Evolutionary conservation across 2,888 invertebrate genomes (phyloP).

Genomic region (Andrena flavipes): DNA sequence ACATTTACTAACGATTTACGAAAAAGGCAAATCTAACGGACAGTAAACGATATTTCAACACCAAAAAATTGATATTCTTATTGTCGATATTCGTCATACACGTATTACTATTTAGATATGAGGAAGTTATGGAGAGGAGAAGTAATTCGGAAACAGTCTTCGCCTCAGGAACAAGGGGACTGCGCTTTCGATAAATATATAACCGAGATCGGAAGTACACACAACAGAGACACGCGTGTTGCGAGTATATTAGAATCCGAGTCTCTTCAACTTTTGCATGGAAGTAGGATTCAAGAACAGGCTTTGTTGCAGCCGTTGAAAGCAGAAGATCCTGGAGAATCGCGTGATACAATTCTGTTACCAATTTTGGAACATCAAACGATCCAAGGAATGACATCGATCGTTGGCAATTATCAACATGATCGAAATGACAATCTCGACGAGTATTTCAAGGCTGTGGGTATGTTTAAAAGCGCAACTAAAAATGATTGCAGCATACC

Average conservation of each 20-base stretch:
- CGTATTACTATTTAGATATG: slow-evolving; percentile 49
- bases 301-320: slow-evolving; percentile 17
- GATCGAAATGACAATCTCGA: slow-evolving; percentile 89
- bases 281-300: not conserved
- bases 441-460: slow-evolving; percentile 88
- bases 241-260: slow-evolving; percentile 7
- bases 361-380: not conserved
- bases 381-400: slow-evolving; percentile 85
- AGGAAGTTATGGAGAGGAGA: slow-evolving; percentile 47
- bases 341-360: not conserved
- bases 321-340: not conserved
- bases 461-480: slow-evolving; percentile 80
- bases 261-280: not conserved
- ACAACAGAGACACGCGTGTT: slow-evolving; percentile 4
- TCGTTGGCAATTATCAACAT: slow-evolving; percentile 88
- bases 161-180: slow-evolving; percentile 32
- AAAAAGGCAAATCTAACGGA: not conserved
- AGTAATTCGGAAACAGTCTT: slow-evolving; percentile 12
- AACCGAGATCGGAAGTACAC: not conserved
- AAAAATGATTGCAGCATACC: slow-evolving; percentile 24
- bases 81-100: not conserved
- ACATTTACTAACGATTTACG: no score
- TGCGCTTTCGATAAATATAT: slow-evolving; percentile 21
- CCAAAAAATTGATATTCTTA: not conserved
- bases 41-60: slow-evolving; percentile 1